Base-by-base conservation (phyloP, 2,888 invertebrate species). In the Helobdella robusta region DNA sequence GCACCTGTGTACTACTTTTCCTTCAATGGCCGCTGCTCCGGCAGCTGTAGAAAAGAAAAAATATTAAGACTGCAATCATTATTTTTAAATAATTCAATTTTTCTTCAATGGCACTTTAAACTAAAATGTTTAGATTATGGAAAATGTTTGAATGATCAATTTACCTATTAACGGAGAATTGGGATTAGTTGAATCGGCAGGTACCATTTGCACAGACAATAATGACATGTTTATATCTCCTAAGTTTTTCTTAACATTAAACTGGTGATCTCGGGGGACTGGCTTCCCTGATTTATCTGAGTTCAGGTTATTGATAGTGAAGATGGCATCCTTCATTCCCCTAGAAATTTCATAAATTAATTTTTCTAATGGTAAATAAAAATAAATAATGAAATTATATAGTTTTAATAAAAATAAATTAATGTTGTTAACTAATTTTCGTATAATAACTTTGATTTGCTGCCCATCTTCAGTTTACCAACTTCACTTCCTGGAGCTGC, bases 1-100 rank as follows among this genome's bases (percentile, higher is more conserved):
- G 36, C 94, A 82, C 78, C 92, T 89, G 78, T 94, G 93, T n/a
- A 91, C 91, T 74, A 95, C 93, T 76, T 89, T 86, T 0, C 95
- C 95, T 81, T 93, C 92, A 85, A 95, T 87, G 69, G 85, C 86
- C 3, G 93, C 82, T 76, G 90, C 66, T 18, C 66, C 70, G 20
- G 35, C 63, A 15, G 40, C 56, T 62, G 48, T 54, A 40, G n/a
- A 59, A 59, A 36, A 56, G 32, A 28, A 56, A 56, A n/a, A 18
- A 8, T 20, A 11, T 20, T 11, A 52, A 6, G 2, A 54, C 23
- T 25, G 5, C n/a, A 6, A 2, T 5, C 28, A 20, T 25, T 5
- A 6, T 18, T 54, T 6, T 54, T 3, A 30, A 6, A 54, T 25
- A 54, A 54, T 54, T 48, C 23, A 40, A 40, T 40, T 8, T 11